Conservation (phyloP, 2,888 invertebrate genomes). For the Caenorhabditis sinica region DNA sequence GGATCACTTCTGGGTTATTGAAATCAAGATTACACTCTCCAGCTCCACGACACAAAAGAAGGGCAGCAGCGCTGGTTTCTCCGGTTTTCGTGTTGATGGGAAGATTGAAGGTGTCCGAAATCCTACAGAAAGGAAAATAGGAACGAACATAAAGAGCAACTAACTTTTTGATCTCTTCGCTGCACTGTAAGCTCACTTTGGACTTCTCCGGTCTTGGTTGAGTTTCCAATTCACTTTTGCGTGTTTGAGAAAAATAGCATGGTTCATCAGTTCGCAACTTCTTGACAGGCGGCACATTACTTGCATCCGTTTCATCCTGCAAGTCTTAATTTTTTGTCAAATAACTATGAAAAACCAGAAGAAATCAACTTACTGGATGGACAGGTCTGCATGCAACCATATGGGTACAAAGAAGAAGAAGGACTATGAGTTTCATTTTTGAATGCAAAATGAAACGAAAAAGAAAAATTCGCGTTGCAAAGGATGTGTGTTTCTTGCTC, state of each 20-base stretch:
- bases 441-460: too few species aligned
- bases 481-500: too few species aligned
- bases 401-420: too few species aligned
- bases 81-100: background rate
- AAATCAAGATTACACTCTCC: background rate
- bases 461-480: too few species aligned
- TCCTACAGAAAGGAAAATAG: background rate
- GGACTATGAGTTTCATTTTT: too few species aligned
- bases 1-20: background rate
- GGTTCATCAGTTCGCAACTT: background rate
- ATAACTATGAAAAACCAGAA: too few species aligned
- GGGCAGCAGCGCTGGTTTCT: background rate
- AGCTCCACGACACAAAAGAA: constrained; percentile 5
- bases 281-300: too few species aligned
- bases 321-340: too few species aligned
- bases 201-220: constrained; percentile 5
- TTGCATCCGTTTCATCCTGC: too few species aligned
- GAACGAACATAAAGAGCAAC: too few species aligned
- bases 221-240: background rate
- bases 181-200: background rate
- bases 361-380: too few species aligned
- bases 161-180: background rate
- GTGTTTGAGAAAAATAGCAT: constrained; percentile 1
- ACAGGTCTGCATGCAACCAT: too few species aligned
- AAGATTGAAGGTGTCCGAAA: background rate